phyloP scores from a whole-genome alignment of 2,113 vertebrate genomes.

The Egretta garzetta region DNA sequence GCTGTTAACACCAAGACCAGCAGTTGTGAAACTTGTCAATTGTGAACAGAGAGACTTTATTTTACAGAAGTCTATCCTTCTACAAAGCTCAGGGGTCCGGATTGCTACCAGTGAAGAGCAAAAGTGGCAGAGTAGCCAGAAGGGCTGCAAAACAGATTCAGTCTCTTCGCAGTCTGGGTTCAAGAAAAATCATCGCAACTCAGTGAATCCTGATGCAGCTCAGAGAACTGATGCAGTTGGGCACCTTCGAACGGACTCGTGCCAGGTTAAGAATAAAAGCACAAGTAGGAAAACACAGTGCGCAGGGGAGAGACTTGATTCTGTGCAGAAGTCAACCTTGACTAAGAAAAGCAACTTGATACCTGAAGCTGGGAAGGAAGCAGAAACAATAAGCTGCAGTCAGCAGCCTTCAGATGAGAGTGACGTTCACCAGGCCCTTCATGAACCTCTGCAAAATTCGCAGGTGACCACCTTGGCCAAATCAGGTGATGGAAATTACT shows the following conservation, averaged over 20 bases:
- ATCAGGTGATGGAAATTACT: neutral
- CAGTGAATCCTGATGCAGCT: neutral
- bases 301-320: slow-evolving; percentile 6
- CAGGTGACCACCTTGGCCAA: neutral
- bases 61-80: slow-evolving; percentile 76
- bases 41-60: slow-evolving; percentile 80
- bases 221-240: slow-evolving; percentile 18
- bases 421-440: neutral
- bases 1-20: slow-evolving; percentile 68
- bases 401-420: neutral
- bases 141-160: slow-evolving; percentile 15
- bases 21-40: slow-evolving; percentile 76
- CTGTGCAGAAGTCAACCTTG: slow-evolving; percentile 21
- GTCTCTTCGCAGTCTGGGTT: slow-evolving; percentile 22
- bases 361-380: slow-evolving; percentile 24
- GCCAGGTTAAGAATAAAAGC: slow-evolving; percentile 47
- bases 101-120: slow-evolving; percentile 72
- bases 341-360: slow-evolving; percentile 13
- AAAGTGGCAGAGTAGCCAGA: neutral
- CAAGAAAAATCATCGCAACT: slow-evolving; percentile 41
- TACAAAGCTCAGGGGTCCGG: slow-evolving; percentile 74
- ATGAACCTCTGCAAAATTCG: slow-evolving; percentile 15
- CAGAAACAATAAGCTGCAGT: neutral
- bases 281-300: neutral
- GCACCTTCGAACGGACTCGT: neutral